Percentiles rank a stretch among this genome's conserved stretches.
Conservation (phyloP, 2,113 vertebrate species). For the Coregonus clupeaformis region DNA sequence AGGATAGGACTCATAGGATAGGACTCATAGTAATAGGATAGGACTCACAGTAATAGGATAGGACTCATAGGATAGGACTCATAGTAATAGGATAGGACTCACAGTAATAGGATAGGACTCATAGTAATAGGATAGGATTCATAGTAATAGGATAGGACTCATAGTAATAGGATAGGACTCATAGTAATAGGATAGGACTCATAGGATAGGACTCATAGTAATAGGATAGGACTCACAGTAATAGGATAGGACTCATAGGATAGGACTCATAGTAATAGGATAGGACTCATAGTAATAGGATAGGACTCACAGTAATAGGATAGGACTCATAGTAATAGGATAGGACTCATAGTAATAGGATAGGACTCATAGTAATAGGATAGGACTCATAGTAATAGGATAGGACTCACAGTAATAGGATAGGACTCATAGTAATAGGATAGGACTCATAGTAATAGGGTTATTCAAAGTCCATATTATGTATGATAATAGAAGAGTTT, state of each 20-base stretch:
- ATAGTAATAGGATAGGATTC: not conserved
- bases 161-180: not conserved
- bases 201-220: constrained; percentile 5
- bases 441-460: not conserved
- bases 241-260: not conserved
- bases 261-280: not conserved
- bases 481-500: not conserved
- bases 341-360: not conserved
- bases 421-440: not conserved
- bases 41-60: not conserved
- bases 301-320: not conserved
- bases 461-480: not conserved
- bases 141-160: not conserved
- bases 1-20: no score
- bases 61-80: not conserved
- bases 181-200: not conserved
- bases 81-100: not conserved
- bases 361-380: not conserved
- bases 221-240: not conserved
- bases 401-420: not conserved
- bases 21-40: constrained; percentile 1
- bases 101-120: no score
- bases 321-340: not conserved
- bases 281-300: not conserved
- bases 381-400: not conserved